These are phyloP conservation scores for Mongoloraphidia duomilia DNA, from an alignment of 2,888 invertebrate species.

Conservation along the genomic window DNA sequence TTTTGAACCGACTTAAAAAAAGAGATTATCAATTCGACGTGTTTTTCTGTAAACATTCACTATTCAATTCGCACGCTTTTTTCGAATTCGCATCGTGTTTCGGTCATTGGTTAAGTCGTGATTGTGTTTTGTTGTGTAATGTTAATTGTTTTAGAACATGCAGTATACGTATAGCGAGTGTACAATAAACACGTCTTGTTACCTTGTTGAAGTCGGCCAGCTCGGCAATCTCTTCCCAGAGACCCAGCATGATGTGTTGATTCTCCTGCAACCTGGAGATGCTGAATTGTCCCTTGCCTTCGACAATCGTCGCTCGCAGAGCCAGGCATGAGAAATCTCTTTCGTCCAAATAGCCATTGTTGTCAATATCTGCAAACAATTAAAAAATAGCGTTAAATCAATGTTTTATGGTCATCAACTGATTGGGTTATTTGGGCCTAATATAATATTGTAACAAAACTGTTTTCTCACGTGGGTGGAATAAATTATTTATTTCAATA, in stretches of 20 bases:
- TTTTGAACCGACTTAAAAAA: too few relatives aligned
- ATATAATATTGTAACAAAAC: slow-evolving; percentile 9
- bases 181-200: not conserved
- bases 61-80: too few relatives aligned
- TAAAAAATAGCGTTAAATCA: not conserved
- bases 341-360: slow-evolving; percentile 69
- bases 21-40: too few relatives aligned
- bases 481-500: too few relatives aligned
- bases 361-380: slow-evolving; percentile 57
- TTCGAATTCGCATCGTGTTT: too few relatives aligned
- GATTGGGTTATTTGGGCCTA: not conserved
- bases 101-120: too few relatives aligned
- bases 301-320: slow-evolving; percentile 62
- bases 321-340: slow-evolving; percentile 75
- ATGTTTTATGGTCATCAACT: not conserved
- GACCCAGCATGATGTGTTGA: slow-evolving; percentile 66
- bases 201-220: slow-evolving; percentile 80
- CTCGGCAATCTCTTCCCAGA: slow-evolving; percentile 77
- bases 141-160: too few relatives aligned
- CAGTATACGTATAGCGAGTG: too few relatives aligned
- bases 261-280: slow-evolving; percentile 57
- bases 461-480: too few relatives aligned
- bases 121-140: too few relatives aligned
- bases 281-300: slow-evolving; percentile 71
- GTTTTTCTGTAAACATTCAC: too few relatives aligned